These are phyloP conservation scores for Pararge aegeria DNA, from an alignment of 1,140 invertebrate genomes.

Conservation along the genomic window DNA sequence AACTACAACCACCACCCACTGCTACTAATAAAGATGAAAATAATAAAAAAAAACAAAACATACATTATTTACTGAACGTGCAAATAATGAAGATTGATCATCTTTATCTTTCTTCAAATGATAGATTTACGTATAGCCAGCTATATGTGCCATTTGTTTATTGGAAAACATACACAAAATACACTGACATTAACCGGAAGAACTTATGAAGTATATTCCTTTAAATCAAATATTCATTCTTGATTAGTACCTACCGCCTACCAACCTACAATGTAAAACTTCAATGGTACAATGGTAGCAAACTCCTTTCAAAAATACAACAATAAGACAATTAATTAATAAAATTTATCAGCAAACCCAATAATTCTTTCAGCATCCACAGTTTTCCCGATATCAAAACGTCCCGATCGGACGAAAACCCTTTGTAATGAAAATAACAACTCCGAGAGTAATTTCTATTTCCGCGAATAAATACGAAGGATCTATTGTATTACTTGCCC, in stretches of 20 bases:
- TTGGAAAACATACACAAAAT: no score
- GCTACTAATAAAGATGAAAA: no score
- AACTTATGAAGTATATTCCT: no score
- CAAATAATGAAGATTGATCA: no score
- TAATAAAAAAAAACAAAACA: no score
- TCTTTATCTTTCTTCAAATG: no score
- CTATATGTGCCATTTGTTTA: no score
- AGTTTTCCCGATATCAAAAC: slow-evolving; percentile 13
- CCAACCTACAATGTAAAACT: background rate
- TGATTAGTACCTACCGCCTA: background rate
- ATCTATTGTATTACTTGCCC: slow-evolving; percentile 22
- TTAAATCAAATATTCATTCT: background rate
- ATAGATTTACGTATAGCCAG: no score
- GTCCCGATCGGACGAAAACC: slow-evolving; percentile 22
- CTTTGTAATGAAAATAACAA: slow-evolving; percentile 38
- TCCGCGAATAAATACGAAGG: slow-evolving; percentile 32
- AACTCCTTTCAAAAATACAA: background rate
- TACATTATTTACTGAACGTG: no score
- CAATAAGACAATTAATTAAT: slow-evolving; percentile 11
- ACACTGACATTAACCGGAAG: no score
- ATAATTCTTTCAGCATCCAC: slow-evolving; percentile 3
- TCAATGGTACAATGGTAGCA: background rate
- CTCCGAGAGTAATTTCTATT: slow-evolving; percentile 38
- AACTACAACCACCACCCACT: no score
- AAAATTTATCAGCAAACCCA: slow-evolving; percentile 19